A percentile compares a stretch with the other conserved stretches of the same genome.
Conservation (phyloP, 2,113 vertebrate species). For the Mastomys natalensis region DNA sequence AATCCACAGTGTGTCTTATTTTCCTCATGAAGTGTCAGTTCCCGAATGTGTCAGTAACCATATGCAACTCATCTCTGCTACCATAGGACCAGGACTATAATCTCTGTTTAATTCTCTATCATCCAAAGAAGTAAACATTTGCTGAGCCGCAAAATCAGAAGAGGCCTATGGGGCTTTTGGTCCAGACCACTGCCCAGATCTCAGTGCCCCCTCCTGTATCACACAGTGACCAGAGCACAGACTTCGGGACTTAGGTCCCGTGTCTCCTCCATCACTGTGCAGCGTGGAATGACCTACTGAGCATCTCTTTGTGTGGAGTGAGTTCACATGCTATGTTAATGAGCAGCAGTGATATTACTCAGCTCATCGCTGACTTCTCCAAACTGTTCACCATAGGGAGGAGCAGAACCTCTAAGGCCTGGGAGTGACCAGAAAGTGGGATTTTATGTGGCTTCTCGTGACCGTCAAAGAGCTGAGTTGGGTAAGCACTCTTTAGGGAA, state of each 20-base stretch:
- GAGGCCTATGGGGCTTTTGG: neutral
- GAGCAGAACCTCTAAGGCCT: slow-evolving; percentile 5
- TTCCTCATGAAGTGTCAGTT: neutral
- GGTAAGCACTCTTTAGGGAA: slow-evolving; percentile 73
- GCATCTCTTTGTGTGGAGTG: neutral
- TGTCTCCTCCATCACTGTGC: neutral
- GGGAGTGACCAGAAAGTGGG: slow-evolving; percentile 30
- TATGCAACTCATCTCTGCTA: neutral
- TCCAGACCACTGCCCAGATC: neutral
- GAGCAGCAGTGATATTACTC: neutral
- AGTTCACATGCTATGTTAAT: neutral
- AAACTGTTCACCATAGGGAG: slow-evolving; percentile 16
- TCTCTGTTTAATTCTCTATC: neutral
- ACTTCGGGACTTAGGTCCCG: neutral
- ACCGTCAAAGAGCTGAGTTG: slow-evolving; percentile 53
- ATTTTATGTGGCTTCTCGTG: slow-evolving; percentile 57
- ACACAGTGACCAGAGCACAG: neutral
- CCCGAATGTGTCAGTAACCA: neutral
- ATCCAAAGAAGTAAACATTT: slow-evolving; percentile 7
- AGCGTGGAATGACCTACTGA: neutral
- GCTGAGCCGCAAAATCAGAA: neutral
- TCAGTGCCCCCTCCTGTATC: neutral
- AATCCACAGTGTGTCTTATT: neutral
- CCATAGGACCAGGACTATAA: neutral
- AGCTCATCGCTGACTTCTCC: neutral